A percentile compares a stretch with the other conserved stretches of the same genome.
phyloP scores from a whole-genome alignment of 2,113 vertebrate species.

The Neodon shergylaensis region DNA sequence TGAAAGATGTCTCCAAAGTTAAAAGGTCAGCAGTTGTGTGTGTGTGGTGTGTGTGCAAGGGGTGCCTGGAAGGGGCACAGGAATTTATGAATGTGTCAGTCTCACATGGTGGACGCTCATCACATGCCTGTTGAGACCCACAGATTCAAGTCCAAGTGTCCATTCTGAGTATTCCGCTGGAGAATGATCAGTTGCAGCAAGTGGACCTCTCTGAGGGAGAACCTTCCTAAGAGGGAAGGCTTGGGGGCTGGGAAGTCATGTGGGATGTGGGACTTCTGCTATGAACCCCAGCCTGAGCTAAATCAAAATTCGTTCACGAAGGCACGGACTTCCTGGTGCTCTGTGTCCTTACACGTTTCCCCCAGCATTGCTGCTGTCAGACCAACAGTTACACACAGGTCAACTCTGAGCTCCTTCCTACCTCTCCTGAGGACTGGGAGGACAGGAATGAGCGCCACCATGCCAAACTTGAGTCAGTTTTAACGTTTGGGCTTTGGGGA shows the following conservation, averaged over 20 bases:
- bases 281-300: not conserved
- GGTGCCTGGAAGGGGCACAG: not conserved
- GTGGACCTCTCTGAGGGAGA: not conserved
- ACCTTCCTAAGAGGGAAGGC: too few species aligned
- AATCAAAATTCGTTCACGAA: not conserved
- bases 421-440: not conserved
- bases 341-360: not conserved
- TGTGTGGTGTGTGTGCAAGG: not conserved
- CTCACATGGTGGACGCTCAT: too few species aligned
- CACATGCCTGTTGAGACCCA: not conserved
- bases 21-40: not conserved
- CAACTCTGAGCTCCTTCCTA: not conserved
- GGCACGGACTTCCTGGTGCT: not conserved
- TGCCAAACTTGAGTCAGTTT: not conserved
- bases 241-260: too few species aligned
- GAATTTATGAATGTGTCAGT: not conserved
- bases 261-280: not conserved
- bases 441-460: not conserved
- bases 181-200: not conserved
- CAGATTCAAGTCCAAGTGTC: not conserved
- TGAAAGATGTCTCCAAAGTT: not conserved
- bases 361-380: not conserved
- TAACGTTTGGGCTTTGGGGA: not conserved
- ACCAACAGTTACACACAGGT: not conserved
- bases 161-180: not conserved